Percentiles rank a stretch among this genome's conserved stretches.
phyloP scores from a whole-genome alignment of 2,113 vertebrate genomes.

The Chiloscyllium plagiosum region DNA sequence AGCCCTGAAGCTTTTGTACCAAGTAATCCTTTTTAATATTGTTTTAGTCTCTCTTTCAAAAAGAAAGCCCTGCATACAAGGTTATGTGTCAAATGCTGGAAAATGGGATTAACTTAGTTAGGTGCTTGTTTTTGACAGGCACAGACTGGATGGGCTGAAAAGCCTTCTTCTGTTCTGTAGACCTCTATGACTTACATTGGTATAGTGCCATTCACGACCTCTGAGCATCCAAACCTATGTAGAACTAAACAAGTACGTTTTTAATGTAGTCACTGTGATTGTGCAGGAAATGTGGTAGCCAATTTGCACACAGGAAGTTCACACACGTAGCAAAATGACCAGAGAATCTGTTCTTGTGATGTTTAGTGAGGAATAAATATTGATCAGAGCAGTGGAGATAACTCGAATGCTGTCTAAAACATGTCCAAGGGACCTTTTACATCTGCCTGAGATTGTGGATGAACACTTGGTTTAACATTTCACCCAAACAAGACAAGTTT shows the following conservation, averaged over 20 bases:
- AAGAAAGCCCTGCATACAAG: background rate
- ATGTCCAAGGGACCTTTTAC: background rate
- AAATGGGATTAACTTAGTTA: too few relatives aligned
- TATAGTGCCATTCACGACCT: background rate
- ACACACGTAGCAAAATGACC: background rate
- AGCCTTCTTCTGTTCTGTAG: too few relatives aligned
- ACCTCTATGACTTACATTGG: background rate
- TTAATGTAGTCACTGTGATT: too few relatives aligned
- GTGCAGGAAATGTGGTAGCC: background rate
- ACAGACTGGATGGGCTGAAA: too few relatives aligned
- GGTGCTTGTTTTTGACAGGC: too few relatives aligned
- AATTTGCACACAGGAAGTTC: background rate
- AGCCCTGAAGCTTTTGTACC: background rate
- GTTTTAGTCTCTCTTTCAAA: background rate
- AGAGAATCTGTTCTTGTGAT: background rate
- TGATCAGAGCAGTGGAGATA: background rate
- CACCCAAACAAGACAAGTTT: background rate
- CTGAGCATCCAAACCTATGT: background rate
- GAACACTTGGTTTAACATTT: background rate
- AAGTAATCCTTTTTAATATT: background rate
- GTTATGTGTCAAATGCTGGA: too few relatives aligned
- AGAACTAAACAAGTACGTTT: too few relatives aligned
- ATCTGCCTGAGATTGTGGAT: background rate
- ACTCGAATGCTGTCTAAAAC: background rate
- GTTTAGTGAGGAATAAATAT: background rate